Evolutionary conservation across 2,797 vertebrate genomes (phyloP), one percentile per base, ranked within the genome.

Genomic region (Scleropages formosus): DNA sequence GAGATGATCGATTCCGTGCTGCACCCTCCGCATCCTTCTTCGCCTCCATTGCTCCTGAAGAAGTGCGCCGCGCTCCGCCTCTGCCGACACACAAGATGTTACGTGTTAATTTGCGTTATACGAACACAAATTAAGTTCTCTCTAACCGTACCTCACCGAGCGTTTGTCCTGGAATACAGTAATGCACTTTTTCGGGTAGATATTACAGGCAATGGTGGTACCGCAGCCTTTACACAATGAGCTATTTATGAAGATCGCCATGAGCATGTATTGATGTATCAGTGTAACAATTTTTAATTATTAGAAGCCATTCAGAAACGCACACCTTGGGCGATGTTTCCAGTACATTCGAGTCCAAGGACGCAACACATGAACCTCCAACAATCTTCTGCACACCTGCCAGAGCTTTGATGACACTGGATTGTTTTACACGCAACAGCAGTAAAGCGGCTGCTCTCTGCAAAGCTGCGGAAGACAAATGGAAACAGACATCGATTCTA

Each of bases 41-140:
- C 78, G 77, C 77, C 76, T 91, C 90, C 90, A 92, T 92, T 80
- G 81, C 87, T 78, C 77, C 83, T 79, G 85, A 78, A 31, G 77
- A 73, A 82, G 53, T 78, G 81, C 80, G 26, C 20, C 26, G 11
- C 16, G 22, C 26, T 18, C 4, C 16, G 15, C 44, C n/a, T 49
- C 11, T 47, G 59, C 27, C 49, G 65, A 1, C 53, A 44, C 4
- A 70, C 53, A 16, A 59, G 20, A 27, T 39, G 6, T 6, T n/a
- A n/a, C n/a, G n/a, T n/a, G n/a, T n/a, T n/a, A n/a, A n/a, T n/a
- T n/a, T n/a, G n/a, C n/a, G n/a, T n/a, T n/a, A n/a, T n/a, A n/a
- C n/a, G n/a, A n/a, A n/a, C n/a, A n/a, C 2, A 39, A 39, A 39
- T 39, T 39, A 39, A 39, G 31, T n/a, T n/a, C n/a, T n/a, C n/a